Percentiles rank a stretch among this genome's conserved stretches.
Conservation (phyloP, 2,888 invertebrate genomes). For the Metopia argyrocephala region DNA sequence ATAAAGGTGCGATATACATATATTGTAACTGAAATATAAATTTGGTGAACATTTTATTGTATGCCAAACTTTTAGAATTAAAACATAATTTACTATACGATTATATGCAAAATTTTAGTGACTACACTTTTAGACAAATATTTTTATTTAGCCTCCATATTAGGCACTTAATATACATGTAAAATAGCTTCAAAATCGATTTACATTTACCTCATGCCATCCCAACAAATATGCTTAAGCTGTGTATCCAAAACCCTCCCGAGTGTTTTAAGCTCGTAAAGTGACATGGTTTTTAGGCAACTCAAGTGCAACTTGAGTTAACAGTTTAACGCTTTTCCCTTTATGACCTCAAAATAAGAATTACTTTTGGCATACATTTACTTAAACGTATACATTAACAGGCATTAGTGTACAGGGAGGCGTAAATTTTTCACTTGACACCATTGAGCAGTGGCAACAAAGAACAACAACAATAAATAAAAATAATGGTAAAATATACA, state of each 20-base stretch:
- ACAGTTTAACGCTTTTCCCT: constrained; percentile 71
- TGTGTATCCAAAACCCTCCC: constrained; percentile 73
- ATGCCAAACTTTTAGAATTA: too few species aligned
- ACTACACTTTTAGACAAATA: too few species aligned
- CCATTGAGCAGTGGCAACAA: constrained; percentile 36
- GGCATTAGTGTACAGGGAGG: constrained; percentile 62
- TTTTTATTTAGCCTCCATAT: too few species aligned
- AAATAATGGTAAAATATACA: constrained; percentile 6
- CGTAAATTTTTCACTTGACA: constrained; percentile 65
- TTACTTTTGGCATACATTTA: constrained; percentile 50
- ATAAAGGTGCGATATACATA: too few species aligned
- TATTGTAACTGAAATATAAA: too few species aligned
- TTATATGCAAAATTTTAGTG: too few species aligned
- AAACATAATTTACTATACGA: too few species aligned
- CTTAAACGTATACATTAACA: constrained; percentile 30
- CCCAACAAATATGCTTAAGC: constrained; percentile 41
- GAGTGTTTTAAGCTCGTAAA: constrained; percentile 71
- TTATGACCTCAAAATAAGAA: not conserved
- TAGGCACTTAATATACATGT: too few species aligned
- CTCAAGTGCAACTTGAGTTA: constrained; percentile 72
- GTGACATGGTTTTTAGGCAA: constrained; percentile 73
- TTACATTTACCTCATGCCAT: too few species aligned
- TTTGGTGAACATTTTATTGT: too few species aligned
- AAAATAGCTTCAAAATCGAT: too few species aligned
- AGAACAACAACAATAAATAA: constrained; percentile 7